Conservation (phyloP, 1,140 invertebrate species). For the Zaprionus gabonicus region DNA sequence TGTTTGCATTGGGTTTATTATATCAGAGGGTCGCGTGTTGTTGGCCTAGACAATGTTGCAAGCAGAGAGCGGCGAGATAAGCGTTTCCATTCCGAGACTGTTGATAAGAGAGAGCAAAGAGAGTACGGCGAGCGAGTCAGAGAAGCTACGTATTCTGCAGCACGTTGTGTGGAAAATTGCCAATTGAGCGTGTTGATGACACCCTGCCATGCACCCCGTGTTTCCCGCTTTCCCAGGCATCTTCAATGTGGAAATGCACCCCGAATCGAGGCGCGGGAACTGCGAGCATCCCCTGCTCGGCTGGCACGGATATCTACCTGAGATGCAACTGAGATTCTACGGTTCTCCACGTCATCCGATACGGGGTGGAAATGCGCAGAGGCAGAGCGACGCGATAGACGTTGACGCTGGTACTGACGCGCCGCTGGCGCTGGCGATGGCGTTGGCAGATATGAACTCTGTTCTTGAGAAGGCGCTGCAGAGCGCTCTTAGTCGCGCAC, state of each 20-base stretch:
- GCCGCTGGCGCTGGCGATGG: not conserved
- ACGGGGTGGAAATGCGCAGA: conserved; percentile 8
- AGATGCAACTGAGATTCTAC: not conserved
- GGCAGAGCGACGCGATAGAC: not conserved
- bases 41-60: conserved; percentile 21
- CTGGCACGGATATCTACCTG: not conserved
- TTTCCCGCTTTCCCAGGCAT: not conserved
- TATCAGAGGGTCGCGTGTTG: conserved; percentile 17
- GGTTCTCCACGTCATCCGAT: conserved; percentile 1
- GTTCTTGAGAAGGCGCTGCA: conserved; percentile 31
- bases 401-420: not conserved
- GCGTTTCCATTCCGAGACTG: not conserved
- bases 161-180: conserved; percentile 31
- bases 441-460: conserved; percentile 4
- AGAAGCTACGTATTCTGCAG: not conserved
- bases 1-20: conserved; percentile 30
- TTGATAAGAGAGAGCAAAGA: conserved; percentile 6
- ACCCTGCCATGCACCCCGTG: not conserved
- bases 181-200: conserved; percentile 18
- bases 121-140: not conserved
- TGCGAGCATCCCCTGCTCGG: not conserved
- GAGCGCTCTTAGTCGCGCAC: conserved; percentile 32
- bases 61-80: not conserved
- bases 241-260: not conserved
- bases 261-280: not conserved